A percentile compares a stretch with the other conserved stretches of the same genome.
These are phyloP conservation scores for Salminus brasiliensis DNA, from an alignment of 2,113 vertebrate species.

Conservation along the genomic window DNA sequence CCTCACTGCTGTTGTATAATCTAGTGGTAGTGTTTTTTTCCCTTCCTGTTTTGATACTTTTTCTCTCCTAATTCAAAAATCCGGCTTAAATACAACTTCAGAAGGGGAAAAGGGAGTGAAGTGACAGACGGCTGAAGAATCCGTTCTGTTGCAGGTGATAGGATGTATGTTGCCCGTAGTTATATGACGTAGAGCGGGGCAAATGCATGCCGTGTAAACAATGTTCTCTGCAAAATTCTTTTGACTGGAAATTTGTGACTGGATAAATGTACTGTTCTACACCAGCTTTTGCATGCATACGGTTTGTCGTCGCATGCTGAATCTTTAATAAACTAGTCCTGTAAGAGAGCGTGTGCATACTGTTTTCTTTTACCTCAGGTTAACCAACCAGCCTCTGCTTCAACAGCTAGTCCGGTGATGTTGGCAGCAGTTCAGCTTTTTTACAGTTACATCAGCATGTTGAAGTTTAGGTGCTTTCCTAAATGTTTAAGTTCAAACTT, in stretches of 20 bases:
- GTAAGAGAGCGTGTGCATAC: not conserved
- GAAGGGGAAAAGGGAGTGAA: slow-evolving; percentile 8
- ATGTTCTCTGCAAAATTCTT: slow-evolving; percentile 40
- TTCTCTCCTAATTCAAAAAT: not conserved
- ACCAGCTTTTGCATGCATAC: slow-evolving; percentile 53
- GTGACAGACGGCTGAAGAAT: slow-evolving; percentile 2
- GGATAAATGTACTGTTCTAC: slow-evolving; percentile 51
- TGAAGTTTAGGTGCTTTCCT: too few species aligned
- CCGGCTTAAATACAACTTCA: not conserved
- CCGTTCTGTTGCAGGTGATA: slow-evolving; percentile 35
- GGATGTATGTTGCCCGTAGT: slow-evolving; percentile 22
- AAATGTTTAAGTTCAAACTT: too few species aligned
- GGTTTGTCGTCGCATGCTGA: slow-evolving; percentile 51
- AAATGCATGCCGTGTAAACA: slow-evolving; percentile 51
- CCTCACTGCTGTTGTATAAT: not conserved
- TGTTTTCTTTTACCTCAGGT: not conserved
- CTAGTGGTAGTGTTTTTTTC: not conserved
- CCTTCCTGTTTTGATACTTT: not conserved
- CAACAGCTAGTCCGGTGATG: not conserved
- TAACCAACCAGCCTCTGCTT: not conserved
- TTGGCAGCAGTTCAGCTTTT: too few species aligned
- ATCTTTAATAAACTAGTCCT: slow-evolving; percentile 50
- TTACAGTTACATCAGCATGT: too few species aligned
- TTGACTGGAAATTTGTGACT: slow-evolving; percentile 42
- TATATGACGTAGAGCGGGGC: slow-evolving; percentile 15